phyloP scores from a whole-genome alignment of 2,113 vertebrate genomes.

The Alligator sinensis region DNA sequence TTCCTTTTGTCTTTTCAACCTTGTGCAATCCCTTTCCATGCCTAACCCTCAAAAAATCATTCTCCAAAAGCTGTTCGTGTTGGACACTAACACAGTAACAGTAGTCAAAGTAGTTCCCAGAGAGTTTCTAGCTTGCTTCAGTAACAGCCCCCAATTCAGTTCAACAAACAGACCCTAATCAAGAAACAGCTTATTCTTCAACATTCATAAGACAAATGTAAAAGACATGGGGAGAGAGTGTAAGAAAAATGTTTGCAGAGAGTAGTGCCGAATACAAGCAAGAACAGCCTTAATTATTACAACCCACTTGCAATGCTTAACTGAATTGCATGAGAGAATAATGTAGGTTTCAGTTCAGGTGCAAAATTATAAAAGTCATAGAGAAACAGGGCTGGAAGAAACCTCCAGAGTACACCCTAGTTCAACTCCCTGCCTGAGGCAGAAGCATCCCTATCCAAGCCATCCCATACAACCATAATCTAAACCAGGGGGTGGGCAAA shows the following conservation, averaged over 20 bases:
- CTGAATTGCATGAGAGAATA: not conserved
- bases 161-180: not conserved
- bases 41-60: not conserved
- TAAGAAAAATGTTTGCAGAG: not conserved
- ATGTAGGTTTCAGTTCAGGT: not conserved
- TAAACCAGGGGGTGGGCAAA: too few relatives aligned
- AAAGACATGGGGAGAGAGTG: not conserved
- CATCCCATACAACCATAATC: too few relatives aligned
- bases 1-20: not conserved
- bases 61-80: not conserved
- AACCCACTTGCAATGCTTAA: not conserved
- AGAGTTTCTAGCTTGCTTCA: not conserved
- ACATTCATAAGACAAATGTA: not conserved
- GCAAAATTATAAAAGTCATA: not conserved
- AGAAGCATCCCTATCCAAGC: too few relatives aligned
- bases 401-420: too few relatives aligned
- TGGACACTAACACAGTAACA: not conserved
- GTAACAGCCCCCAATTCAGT: not conserved
- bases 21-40: not conserved
- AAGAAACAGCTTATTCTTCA: not conserved
- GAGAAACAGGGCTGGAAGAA: too few relatives aligned
- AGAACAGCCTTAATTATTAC: not conserved
- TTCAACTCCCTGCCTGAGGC: too few relatives aligned
- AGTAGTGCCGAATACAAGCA: not conserved
- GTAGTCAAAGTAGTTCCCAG: not conserved